phyloP scores from a whole-genome alignment of 2,113 vertebrate species.

The Oreocharis arfaki region DNA sequence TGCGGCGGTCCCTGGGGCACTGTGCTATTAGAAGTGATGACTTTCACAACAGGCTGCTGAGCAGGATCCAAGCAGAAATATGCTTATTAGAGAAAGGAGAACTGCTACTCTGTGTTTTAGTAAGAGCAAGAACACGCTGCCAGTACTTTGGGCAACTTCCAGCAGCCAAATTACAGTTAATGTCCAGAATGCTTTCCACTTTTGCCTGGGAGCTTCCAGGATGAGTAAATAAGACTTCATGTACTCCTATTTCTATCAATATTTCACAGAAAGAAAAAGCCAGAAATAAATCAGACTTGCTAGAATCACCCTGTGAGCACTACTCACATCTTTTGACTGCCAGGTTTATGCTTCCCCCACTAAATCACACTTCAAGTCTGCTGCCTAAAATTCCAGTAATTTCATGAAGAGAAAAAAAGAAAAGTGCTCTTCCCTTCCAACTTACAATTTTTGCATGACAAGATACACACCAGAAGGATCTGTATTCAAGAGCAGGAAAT shows the following conservation, averaged over 20 bases:
- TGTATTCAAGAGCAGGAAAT: neutral
- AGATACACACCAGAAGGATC: neutral
- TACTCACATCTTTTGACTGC: neutral
- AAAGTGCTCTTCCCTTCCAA: neutral
- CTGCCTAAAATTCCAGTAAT: neutral
- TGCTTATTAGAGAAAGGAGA: neutral
- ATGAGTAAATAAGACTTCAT: neutral
- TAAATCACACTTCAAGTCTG: neutral
- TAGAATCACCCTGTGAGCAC: neutral
- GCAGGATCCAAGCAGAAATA: neutral
- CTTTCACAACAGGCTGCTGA: neutral
- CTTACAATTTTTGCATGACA: neutral
- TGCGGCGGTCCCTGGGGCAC: neutral
- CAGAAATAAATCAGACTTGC: neutral
- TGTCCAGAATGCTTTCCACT: neutral
- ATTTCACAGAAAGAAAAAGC: neutral
- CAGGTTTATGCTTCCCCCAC: neutral
- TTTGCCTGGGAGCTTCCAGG: neutral
- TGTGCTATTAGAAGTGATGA: neutral
- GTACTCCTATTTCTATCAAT: neutral
- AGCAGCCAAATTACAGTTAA: constrained; percentile 34
- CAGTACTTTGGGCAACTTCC: constrained; percentile 34
- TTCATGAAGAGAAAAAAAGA: neutral
- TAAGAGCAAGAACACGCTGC: neutral
- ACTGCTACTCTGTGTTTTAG: constrained; percentile 7